These are phyloP conservation scores for Grapholita molesta DNA, from an alignment of 1,140 invertebrate genomes.

Conservation along the genomic window DNA sequence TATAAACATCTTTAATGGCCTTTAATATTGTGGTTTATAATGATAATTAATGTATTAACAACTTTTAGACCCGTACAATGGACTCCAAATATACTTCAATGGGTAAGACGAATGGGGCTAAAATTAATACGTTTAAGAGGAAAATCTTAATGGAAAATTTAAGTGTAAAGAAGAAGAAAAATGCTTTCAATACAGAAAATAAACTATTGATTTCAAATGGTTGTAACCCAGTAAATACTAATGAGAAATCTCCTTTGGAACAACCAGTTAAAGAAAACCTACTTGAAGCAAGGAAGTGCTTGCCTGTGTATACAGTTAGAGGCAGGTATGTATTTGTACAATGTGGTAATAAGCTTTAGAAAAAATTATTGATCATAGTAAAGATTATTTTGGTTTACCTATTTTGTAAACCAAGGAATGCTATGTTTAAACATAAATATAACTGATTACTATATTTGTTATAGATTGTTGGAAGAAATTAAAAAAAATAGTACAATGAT, in stretches of 20 bases:
- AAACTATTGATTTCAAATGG: conserved; percentile 28
- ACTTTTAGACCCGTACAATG: conserved; percentile 33
- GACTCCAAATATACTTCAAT: conserved; percentile 65
- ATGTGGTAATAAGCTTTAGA: neutral
- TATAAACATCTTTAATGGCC: neutral
- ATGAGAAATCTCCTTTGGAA: conserved; percentile 23
- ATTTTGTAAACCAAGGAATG: neutral
- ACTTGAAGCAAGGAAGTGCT: conserved; percentile 41
- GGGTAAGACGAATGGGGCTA: conserved; percentile 35
- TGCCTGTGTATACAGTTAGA: conserved; percentile 24
- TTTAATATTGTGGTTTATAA: neutral
- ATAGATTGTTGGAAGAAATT: conserved; percentile 71
- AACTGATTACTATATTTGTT: conserved; percentile 14
- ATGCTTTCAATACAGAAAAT: conserved; percentile 36
- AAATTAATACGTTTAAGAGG: conserved; percentile 34
- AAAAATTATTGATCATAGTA: neutral
- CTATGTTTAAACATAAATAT: neutral
- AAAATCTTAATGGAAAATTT: conserved; percentile 35
- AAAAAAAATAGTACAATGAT: conserved; percentile 83
- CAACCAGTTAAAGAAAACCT: conserved; percentile 37
- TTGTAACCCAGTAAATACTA: conserved; percentile 24
- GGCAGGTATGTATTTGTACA: conserved; percentile 37
- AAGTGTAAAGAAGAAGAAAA: conserved; percentile 54
- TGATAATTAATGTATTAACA: conserved; percentile 2
- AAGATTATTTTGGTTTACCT: neutral